A percentile compares a stretch with the other conserved stretches of the same genome.
These are phyloP conservation scores for Lasioglossum vierecki DNA, from an alignment of 2,888 invertebrate genomes.

Conservation along the genomic window DNA sequence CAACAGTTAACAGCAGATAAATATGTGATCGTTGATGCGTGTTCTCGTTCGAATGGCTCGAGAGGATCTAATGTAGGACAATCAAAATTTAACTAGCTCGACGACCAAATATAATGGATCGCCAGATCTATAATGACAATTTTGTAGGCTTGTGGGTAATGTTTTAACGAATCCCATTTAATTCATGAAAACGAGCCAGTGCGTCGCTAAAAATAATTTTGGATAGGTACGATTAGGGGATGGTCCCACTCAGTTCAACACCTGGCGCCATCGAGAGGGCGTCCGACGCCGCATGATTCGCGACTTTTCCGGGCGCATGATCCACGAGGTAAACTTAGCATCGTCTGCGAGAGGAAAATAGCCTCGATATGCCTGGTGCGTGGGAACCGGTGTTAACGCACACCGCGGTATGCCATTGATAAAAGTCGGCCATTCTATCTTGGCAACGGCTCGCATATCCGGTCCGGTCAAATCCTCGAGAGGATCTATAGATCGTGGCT, in stretches of 20 bases:
- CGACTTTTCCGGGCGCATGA: slow-evolving; percentile 20
- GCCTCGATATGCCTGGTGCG: slow-evolving; percentile 64
- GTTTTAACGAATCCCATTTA: not conserved
- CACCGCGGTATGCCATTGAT: slow-evolving; percentile 75
- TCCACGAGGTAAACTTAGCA: slow-evolving; percentile 57
- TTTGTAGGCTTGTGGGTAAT: too few relatives aligned
- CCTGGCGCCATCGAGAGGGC: not conserved
- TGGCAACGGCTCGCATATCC: slow-evolving; percentile 36
- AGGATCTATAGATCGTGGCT: not conserved
- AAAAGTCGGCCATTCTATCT: slow-evolving; percentile 55
- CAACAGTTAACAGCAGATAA: too few relatives aligned
- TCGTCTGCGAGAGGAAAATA: slow-evolving; percentile 62
- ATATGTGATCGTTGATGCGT: too few relatives aligned
- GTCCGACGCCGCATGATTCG: slow-evolving; percentile 18
- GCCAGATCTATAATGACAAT: not conserved
- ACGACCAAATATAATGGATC: not conserved
- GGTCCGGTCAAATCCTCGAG: slow-evolving; percentile 6
- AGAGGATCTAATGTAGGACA: too few relatives aligned
- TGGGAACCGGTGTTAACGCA: slow-evolving; percentile 62
- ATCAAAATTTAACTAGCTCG: not conserved
- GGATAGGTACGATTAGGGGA: not conserved
- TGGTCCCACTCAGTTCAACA: not conserved
- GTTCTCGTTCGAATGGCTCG: too few relatives aligned
- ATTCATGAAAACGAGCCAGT: not conserved
- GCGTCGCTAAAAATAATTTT: not conserved